Conservation (phyloP, 1,140 invertebrate species). For the Magallana angulata region DNA sequence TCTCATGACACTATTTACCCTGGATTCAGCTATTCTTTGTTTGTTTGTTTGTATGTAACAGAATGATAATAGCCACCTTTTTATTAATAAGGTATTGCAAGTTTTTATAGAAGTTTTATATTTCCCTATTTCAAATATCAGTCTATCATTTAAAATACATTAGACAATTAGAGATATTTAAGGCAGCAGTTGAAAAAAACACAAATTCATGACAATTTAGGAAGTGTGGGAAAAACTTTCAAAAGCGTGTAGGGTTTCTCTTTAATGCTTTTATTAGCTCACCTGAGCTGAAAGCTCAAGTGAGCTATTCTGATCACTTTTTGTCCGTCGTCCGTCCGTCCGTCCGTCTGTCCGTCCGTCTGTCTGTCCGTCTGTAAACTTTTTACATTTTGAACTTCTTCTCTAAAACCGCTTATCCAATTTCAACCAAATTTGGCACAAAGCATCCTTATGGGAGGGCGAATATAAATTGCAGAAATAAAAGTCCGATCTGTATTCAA, state of each 20-base stretch:
- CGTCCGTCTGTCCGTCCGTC: too few relatives aligned
- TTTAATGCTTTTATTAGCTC: too few relatives aligned
- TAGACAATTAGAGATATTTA: slow-evolving; percentile 7
- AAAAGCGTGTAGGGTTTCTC: not conserved
- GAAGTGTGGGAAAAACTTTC: not conserved
- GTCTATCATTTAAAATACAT: not conserved
- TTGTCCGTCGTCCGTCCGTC: too few relatives aligned
- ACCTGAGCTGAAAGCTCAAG: too few relatives aligned
- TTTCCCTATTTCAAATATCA: slow-evolving; percentile 17
- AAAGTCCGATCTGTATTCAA: too few relatives aligned
- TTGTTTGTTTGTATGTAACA: not conserved
- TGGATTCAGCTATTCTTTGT: not conserved
- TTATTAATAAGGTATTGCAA: not conserved
- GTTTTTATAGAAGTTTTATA: not conserved
- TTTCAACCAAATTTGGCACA: too few relatives aligned
- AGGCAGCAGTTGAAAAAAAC: not conserved
- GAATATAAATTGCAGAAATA: too few relatives aligned
- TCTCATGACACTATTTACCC: slow-evolving; percentile 21
- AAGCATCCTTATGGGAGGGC: too few relatives aligned
- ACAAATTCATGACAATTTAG: not conserved
- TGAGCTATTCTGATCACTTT: too few relatives aligned
- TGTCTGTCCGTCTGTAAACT: too few relatives aligned
- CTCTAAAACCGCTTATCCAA: too few relatives aligned
- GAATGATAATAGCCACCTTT: not conserved
- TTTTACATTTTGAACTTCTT: too few relatives aligned